These are phyloP conservation scores for Drosophila paucipuncta DNA, from an alignment of 2,888 invertebrate genomes.

Conservation along the genomic window DNA sequence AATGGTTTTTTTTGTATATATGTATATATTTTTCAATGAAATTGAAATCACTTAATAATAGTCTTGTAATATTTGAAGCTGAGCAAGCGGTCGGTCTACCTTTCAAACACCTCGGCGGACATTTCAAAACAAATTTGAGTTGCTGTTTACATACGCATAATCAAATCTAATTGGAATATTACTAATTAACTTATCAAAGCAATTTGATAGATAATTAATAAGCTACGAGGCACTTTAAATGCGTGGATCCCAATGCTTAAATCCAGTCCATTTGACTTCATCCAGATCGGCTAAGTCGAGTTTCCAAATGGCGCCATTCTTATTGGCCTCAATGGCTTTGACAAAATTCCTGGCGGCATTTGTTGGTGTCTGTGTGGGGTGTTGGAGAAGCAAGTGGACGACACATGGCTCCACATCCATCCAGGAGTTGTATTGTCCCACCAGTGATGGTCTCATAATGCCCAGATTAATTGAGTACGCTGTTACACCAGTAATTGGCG, in stretches of 20 bases:
- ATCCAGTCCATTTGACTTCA: conserved; percentile 50
- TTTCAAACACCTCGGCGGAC: not conserved
- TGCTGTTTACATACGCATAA: not conserved
- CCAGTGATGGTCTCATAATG: conserved; percentile 62
- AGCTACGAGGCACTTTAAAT: conserved; percentile 42
- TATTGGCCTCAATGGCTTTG: conserved; percentile 76
- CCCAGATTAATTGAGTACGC: conserved; percentile 75
- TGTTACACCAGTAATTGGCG: conserved; percentile 65
- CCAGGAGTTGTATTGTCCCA: conserved; percentile 68
- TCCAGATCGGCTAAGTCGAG: conserved; percentile 74
- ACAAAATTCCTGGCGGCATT: conserved; percentile 78
- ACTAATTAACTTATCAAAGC: not conserved
- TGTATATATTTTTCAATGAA: not conserved
- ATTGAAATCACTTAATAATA: not conserved
- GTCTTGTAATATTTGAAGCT: not conserved
- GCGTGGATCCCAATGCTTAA: conserved; percentile 66
- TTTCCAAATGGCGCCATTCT: conserved; percentile 83
- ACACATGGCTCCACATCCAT: conserved; percentile 60
- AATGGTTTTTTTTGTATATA: not conserved
- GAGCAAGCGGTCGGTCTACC: not conserved
- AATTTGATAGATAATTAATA: not conserved
- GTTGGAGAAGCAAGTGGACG: conserved; percentile 43
- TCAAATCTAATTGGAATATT: not conserved
- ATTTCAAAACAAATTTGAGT: not conserved
- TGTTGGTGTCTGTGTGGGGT: conserved; percentile 56